Evolutionary conservation across 2,113 vertebrate genomes (phyloP).

Genomic region (Bambusicola thoracicus): DNA sequence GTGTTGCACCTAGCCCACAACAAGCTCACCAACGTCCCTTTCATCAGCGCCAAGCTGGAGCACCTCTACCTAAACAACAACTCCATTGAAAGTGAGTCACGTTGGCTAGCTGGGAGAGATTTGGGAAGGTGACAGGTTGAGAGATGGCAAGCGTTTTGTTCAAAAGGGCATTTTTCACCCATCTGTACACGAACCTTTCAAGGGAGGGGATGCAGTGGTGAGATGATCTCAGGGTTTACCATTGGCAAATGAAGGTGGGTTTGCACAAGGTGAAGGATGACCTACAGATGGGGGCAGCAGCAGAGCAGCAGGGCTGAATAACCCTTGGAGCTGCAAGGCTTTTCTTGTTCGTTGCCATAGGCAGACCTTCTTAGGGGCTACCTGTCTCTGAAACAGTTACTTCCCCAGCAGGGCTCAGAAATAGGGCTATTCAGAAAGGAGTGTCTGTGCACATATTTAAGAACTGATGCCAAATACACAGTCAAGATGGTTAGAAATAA

Average conservation of each 20-base stretch:
- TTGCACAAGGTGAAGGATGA: neutral
- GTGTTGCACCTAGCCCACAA: conserved; percentile 96
- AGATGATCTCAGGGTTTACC: neutral
- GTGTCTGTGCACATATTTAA: neutral
- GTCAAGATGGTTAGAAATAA: neutral
- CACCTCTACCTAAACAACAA: conserved; percentile 97
- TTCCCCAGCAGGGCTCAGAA: neutral
- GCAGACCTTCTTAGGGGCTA: neutral
- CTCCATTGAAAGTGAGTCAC: conserved; percentile 89
- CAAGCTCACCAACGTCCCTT: conserved; percentile 86
- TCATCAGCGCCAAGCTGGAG: conserved; percentile 88
- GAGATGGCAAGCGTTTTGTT: rapidly evolving
- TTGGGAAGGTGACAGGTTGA: rapidly evolving
- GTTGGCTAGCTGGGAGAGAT: rapidly evolving
- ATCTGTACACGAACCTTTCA: neutral
- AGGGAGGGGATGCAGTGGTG: rapidly evolving
- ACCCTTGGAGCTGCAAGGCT: neutral
- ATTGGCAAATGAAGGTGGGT: neutral
- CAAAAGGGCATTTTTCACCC: neutral
- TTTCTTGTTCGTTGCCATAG: neutral
- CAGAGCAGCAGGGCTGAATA: neutral
- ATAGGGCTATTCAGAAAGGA: neutral
- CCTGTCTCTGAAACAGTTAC: neutral
- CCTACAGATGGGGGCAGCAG: neutral
- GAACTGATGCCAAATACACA: neutral